Evolutionary conservation across 2,888 invertebrate genomes (phyloP).

Genomic region (Cheilosia scutellata): DNA sequence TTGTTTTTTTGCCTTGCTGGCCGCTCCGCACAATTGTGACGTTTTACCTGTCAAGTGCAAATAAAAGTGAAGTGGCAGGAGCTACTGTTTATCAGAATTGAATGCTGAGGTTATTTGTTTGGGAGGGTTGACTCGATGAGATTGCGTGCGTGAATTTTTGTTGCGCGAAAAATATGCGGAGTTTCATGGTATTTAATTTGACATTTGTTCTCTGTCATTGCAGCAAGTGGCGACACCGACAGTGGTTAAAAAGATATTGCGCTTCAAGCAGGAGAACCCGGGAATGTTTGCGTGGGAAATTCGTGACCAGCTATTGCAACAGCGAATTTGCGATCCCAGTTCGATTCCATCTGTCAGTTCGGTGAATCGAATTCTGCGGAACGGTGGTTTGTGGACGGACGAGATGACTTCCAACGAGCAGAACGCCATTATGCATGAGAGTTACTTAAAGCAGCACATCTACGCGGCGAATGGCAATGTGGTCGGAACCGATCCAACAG

Average conservation of each 20-base stretch:
- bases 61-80: slow-evolving; percentile 70
- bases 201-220: slow-evolving; percentile 80
- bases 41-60: slow-evolving; percentile 74
- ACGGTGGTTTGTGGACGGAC: slow-evolving; percentile 93
- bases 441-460: slow-evolving; percentile 82
- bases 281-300: slow-evolving; percentile 99
- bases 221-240: slow-evolving; percentile 99
- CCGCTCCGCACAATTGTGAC: slow-evolving; percentile 32
- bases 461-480: slow-evolving; percentile 76
- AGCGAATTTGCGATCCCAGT: slow-evolving; percentile 95
- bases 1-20: slow-evolving; percentile 54
- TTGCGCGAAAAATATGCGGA: slow-evolving; percentile 68
- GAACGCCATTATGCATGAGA: slow-evolving; percentile 79
- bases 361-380: slow-evolving; percentile 95
- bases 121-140: slow-evolving; percentile 8
- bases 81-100: slow-evolving; percentile 60
- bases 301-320: slow-evolving; percentile 93
- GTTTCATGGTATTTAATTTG: slow-evolving; percentile 83
- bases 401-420: slow-evolving; percentile 85
- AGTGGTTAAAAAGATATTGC: slow-evolving; percentile 96
- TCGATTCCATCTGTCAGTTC: slow-evolving; percentile 97
- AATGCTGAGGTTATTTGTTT: slow-evolving; percentile 10
- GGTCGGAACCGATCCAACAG: slow-evolving; percentile 51
- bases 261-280: slow-evolving; percentile 97
- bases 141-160: slow-evolving; percentile 58